Evolutionary conservation across 2,797 vertebrate species (phyloP).

Genomic region (Schizopygopsis pylzovi): DNA sequence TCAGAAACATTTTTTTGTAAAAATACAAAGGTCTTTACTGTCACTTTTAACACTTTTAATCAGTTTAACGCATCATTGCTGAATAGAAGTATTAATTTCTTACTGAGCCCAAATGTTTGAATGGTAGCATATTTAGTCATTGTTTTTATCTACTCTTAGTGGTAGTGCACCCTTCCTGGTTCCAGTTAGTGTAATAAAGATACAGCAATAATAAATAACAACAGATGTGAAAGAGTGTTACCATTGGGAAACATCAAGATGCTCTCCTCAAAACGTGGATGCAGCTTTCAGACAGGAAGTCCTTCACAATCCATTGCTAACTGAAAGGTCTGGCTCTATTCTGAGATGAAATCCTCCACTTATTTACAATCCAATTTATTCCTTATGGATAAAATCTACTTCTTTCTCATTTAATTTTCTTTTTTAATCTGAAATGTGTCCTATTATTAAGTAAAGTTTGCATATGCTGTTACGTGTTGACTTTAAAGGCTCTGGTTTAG

Average conservation of each 20-base stretch:
- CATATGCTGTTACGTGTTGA: conserved; percentile 1
- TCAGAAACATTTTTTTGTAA: no score
- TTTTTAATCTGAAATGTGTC: background rate
- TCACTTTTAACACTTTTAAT: no score
- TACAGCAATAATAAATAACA: background rate
- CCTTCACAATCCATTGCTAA: background rate
- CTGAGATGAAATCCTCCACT: background rate
- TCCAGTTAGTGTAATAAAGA: background rate
- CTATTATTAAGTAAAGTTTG: background rate
- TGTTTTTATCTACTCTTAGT: background rate
- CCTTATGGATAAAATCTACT: background rate
- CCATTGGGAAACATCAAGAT: background rate
- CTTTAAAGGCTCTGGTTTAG: background rate
- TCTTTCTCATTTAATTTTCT: background rate
- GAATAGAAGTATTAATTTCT: no score
- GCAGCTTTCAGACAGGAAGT: background rate
- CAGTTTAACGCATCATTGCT: no score
- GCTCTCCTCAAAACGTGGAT: background rate
- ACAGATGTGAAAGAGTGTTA: background rate
- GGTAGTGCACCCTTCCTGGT: background rate
- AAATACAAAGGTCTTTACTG: no score
- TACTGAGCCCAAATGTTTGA: no score
- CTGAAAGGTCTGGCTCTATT: background rate
- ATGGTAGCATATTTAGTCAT: no score
- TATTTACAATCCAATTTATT: background rate